These are phyloP conservation scores for Tribolium madens DNA, from an alignment of 1,140 invertebrate species.

Conservation along the genomic window DNA sequence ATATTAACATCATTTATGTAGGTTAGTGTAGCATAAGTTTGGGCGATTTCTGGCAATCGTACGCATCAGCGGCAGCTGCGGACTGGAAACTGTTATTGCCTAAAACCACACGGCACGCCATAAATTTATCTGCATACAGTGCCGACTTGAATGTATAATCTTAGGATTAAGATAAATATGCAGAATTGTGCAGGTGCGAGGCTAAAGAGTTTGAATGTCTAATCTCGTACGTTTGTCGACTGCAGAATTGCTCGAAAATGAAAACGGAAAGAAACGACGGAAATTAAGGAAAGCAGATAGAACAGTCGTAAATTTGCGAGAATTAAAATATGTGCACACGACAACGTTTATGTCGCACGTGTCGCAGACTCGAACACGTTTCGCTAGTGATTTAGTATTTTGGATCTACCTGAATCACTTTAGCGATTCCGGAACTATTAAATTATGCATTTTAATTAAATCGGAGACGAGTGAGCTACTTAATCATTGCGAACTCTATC, in stretches of 20 bases:
- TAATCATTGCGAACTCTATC: background rate
- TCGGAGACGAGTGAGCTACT: background rate
- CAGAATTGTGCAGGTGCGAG: constrained; percentile 37
- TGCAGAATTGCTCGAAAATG: constrained; percentile 45
- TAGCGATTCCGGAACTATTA: background rate
- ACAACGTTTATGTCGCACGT: constrained; percentile 43
- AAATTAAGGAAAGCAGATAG: constrained; percentile 48
- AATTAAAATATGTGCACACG: constrained; percentile 47
- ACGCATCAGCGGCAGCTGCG: constrained; percentile 26
- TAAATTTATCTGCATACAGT: constrained; percentile 28
- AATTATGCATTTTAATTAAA: constrained; percentile 37
- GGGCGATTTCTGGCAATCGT: constrained; percentile 26
- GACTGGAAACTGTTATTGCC: constrained; percentile 32
- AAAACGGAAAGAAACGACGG: constrained; percentile 48
- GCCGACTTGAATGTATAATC: constrained; percentile 19
- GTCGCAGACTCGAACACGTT: constrained; percentile 41
- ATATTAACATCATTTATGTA: constrained; percentile 33
- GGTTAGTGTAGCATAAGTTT: constrained; percentile 28
- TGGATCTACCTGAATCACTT: constrained; percentile 1
- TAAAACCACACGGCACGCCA: constrained; percentile 21
- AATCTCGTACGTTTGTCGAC: constrained; percentile 25
- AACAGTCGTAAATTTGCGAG: constrained; percentile 37
- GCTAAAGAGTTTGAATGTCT: constrained; percentile 24
- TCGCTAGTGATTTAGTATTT: constrained; percentile 34
- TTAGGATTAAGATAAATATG: constrained; percentile 42